Evolutionary conservation across 2,888 invertebrate genomes (phyloP).

Genomic region (Pedicia rivosa): DNA sequence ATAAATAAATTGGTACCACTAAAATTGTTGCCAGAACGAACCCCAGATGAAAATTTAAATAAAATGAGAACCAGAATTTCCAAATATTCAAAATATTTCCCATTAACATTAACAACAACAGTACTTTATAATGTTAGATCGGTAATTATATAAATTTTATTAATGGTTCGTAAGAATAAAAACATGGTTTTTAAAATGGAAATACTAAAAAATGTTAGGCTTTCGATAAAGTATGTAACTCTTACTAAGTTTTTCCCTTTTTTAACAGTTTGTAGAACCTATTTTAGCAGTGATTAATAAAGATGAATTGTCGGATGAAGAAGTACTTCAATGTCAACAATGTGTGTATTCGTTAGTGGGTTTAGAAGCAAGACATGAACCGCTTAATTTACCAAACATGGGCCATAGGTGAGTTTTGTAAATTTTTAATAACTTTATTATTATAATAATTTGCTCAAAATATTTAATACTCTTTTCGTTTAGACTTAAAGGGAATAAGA

Average conservation of each 20-base stretch:
- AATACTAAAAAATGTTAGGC: not conserved
- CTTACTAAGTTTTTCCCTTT: too few species aligned
- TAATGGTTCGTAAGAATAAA: too few species aligned
- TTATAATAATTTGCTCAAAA: not conserved
- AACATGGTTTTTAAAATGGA: not conserved
- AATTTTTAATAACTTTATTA: constrained; percentile 3
- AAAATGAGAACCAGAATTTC: constrained; percentile 54
- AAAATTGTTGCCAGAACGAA: constrained; percentile 31
- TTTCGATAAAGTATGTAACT: constrained; percentile 1
- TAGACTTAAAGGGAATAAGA: constrained; percentile 34
- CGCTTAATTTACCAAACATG: constrained; percentile 52
- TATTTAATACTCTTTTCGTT: constrained; percentile 2
- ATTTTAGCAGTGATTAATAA: constrained; percentile 64
- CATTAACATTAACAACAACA: constrained; percentile 77
- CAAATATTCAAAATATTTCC: constrained; percentile 72
- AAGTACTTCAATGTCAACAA: constrained; percentile 72
- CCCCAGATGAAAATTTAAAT: constrained; percentile 30
- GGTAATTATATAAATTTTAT: constrained; percentile 29
- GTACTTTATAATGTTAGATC: constrained; percentile 70
- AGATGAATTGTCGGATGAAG: constrained; percentile 69
- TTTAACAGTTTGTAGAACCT: constrained; percentile 58
- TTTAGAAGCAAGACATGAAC: constrained; percentile 70
- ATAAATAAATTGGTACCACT: constrained; percentile 64
- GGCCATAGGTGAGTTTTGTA: constrained; percentile 38
- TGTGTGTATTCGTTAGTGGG: constrained; percentile 65